These are phyloP conservation scores for Siniperca chuatsi DNA, from an alignment of 2,113 vertebrate species.

Conservation along the genomic window DNA sequence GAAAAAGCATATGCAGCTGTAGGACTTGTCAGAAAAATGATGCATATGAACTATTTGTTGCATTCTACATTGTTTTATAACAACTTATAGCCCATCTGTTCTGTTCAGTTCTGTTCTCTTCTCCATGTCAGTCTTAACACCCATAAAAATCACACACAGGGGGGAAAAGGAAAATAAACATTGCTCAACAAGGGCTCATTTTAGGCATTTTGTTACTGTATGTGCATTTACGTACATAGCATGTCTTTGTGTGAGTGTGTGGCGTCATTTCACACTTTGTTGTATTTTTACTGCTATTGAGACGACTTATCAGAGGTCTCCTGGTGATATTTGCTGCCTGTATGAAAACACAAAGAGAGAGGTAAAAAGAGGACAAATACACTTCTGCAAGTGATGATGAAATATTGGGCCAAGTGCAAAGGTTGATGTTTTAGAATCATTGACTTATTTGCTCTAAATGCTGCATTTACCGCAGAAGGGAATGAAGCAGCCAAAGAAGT, in stretches of 20 bases:
- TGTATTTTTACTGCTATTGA: not conserved
- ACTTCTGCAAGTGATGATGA: not conserved
- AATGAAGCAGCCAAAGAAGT: constrained; percentile 13
- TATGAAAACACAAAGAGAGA: not conserved
- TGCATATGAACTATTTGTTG: not conserved
- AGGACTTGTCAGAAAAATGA: not conserved
- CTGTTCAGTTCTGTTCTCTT: constrained; percentile 5
- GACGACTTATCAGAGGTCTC: not conserved
- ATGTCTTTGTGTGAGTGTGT: constrained; percentile 25
- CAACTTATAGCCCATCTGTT: constrained; percentile 28
- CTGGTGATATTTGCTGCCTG: not conserved
- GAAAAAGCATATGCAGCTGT: not conserved
- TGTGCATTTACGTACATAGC: constrained; percentile 38
- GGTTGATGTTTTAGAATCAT: constrained; percentile 39
- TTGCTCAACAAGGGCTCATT: constrained; percentile 54
- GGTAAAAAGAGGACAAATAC: not conserved
- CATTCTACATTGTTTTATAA: not conserved
- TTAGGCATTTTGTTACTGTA: constrained; percentile 45
- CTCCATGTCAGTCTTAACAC: constrained; percentile 11
- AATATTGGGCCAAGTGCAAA: constrained; percentile 22
- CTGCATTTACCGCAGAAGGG: constrained; percentile 29
- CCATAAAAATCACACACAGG: constrained; percentile 59
- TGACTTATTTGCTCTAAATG: constrained; percentile 52
- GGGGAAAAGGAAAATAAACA: constrained; percentile 59
- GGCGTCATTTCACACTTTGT: constrained; percentile 29